A percentile compares a stretch with the other conserved stretches of the same genome.
Evolutionary conservation across 2,113 vertebrate genomes (phyloP).

Genomic region (Galeopterus variegatus): DNA sequence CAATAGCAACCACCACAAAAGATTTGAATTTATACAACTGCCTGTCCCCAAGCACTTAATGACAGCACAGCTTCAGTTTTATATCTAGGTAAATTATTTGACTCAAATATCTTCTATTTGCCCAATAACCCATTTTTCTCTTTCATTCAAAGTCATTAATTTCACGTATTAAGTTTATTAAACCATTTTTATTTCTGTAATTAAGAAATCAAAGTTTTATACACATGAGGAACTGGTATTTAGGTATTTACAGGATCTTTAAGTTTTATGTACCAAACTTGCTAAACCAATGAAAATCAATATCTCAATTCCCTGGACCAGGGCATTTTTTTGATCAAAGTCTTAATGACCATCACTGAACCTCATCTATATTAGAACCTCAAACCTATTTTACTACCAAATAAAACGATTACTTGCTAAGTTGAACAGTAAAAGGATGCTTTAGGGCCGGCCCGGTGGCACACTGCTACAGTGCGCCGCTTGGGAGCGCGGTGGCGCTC

Average conservation of each 20-base stretch:
- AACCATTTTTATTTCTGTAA: neutral
- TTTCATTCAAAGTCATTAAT: constrained; percentile 1
- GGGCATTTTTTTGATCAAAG: neutral
- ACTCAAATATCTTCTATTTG: constrained; percentile 9
- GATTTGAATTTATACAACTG: neutral
- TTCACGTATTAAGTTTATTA: neutral
- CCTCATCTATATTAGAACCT: neutral
- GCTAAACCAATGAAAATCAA: constrained; percentile 20
- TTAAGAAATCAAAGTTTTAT: constrained; percentile 11
- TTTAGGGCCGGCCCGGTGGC: no score
- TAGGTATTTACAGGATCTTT: neutral
- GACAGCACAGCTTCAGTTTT: neutral
- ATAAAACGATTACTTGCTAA: constrained; percentile 12
- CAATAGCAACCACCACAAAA: neutral
- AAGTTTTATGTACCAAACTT: constrained; percentile 13
- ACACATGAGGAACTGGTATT: neutral
- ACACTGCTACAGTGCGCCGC: no score
- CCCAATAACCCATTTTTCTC: neutral
- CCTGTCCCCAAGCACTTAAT: neutral
- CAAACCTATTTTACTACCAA: constrained; percentile 35
- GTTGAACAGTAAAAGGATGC: neutral
- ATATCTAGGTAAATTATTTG: neutral
- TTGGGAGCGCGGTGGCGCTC: no score
- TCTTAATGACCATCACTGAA: neutral
- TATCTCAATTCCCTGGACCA: neutral